Evolutionary conservation across 2,888 invertebrate genomes (phyloP).

Genomic region (Tubulanus polymorphus): DNA sequence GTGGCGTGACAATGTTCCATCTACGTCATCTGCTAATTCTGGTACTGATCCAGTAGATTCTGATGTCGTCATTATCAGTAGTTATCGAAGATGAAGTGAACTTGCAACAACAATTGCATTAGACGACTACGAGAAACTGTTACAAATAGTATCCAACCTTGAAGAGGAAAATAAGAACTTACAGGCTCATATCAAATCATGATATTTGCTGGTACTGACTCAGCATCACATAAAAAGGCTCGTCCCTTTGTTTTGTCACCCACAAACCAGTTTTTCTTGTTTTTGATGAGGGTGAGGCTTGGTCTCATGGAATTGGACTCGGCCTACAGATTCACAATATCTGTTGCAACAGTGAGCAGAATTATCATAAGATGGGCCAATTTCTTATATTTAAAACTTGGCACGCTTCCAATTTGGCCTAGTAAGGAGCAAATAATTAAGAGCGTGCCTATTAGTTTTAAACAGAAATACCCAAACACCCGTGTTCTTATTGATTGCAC

Average conservation of each 20-base stretch:
- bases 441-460: slow-evolving; percentile 12
- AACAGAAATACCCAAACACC: slow-evolving; percentile 15
- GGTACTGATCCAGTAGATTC: too few species aligned
- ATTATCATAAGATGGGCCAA: slow-evolving; percentile 13
- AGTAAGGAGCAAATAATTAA: slow-evolving; percentile 7
- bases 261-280: slow-evolving; percentile 15
- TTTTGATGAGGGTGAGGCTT: slow-evolving; percentile 14
- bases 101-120: too few species aligned
- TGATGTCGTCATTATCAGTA: not conserved
- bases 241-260: not conserved
- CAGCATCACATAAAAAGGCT: not conserved
- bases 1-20: too few species aligned
- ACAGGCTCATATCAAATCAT: too few species aligned
- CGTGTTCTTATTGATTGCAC: slow-evolving; percentile 18
- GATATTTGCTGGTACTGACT: too few species aligned
- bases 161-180: not conserved
- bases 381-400: slow-evolving; percentile 8
- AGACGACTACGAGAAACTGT: too few species aligned
- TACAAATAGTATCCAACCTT: too few species aligned
- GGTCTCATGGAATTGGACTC: slow-evolving; percentile 15
- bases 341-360: slow-evolving; percentile 8
- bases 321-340: slow-evolving; percentile 12
- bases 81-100: too few species aligned
- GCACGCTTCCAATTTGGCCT: slow-evolving; percentile 14
- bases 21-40: too few species aligned